These are phyloP conservation scores for Pristionchus maxplancki DNA, from an alignment of 2,888 invertebrate species.

Conservation along the genomic window DNA sequence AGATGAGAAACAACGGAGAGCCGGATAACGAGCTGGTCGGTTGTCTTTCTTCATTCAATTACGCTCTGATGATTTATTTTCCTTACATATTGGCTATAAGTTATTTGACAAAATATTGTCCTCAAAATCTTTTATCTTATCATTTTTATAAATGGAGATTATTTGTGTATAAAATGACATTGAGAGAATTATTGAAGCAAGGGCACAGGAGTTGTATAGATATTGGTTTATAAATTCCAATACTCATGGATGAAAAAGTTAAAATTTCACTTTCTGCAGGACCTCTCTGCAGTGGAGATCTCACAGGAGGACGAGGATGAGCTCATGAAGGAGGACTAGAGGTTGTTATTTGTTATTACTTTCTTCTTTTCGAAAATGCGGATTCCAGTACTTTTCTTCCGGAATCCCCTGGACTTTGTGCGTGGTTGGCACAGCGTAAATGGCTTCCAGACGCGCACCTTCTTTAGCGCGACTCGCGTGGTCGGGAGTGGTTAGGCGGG, in stretches of 20 bases:
- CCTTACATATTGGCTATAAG: too few relatives aligned
- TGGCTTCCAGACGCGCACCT: not conserved
- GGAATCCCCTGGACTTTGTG: not conserved
- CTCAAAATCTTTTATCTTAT: too few relatives aligned
- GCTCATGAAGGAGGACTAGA: constrained; percentile 20
- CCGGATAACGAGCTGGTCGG: not conserved
- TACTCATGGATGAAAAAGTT: not conserved
- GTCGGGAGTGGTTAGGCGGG: not conserved
- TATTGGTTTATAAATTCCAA: not conserved
- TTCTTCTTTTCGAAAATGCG: not conserved
- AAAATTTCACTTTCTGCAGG: not conserved
- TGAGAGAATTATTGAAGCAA: too few relatives aligned
- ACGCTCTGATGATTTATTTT: too few relatives aligned
- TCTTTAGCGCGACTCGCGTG: not conserved
- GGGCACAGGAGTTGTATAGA: too few relatives aligned
- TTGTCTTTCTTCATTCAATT: not conserved
- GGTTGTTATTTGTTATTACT: not conserved
- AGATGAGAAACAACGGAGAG: not conserved
- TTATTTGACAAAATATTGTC: too few relatives aligned
- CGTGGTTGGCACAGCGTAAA: not conserved
- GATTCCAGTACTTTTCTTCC: not conserved
- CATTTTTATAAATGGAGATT: too few relatives aligned
- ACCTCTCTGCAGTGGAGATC: not conserved
- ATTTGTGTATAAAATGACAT: too few relatives aligned
- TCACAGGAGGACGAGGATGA: constrained; percentile 27